These are phyloP conservation scores for Ivindomyrus marchei DNA, from an alignment of 2,113 vertebrate genomes.

Conservation along the genomic window DNA sequence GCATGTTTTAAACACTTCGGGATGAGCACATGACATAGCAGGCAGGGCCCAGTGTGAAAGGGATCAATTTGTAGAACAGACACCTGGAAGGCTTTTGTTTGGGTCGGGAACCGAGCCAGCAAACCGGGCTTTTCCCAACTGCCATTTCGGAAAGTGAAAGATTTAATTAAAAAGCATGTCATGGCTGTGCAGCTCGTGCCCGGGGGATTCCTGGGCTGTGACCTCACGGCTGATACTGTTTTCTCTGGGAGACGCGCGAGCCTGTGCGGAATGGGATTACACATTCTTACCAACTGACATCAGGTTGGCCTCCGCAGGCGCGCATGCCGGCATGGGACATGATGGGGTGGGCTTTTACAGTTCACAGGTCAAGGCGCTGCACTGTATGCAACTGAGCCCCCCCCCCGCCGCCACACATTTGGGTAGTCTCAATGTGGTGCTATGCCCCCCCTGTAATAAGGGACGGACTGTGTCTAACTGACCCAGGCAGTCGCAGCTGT, in stretches of 20 bases:
- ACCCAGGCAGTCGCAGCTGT: neutral
- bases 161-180: conserved; percentile 67
- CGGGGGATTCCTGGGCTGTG: conserved; percentile 55
- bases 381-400: neutral
- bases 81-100: conserved; percentile 47
- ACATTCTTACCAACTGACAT: conserved; percentile 63
- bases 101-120: conserved; percentile 29
- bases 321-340: conserved; percentile 28
- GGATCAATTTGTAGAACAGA: conserved; percentile 49
- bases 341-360: conserved; percentile 46
- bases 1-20: conserved; percentile 44
- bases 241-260: conserved; percentile 49
- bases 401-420: neutral
- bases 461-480: neutral
- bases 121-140: conserved; percentile 47
- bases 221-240: conserved; percentile 61
- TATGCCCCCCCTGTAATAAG: neutral
- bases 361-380: conserved; percentile 17
- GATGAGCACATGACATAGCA: conserved; percentile 32
- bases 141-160: conserved; percentile 55
- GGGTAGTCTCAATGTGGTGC: neutral
- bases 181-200: conserved; percentile 55
- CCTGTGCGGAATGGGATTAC: conserved; percentile 57
- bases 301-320: conserved; percentile 48
- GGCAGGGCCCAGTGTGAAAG: conserved; percentile 40